Percentiles rank a stretch among this genome's conserved stretches.
Conservation (phyloP, 23 tunicate genomes). For the Ascidia mentula region DNA sequence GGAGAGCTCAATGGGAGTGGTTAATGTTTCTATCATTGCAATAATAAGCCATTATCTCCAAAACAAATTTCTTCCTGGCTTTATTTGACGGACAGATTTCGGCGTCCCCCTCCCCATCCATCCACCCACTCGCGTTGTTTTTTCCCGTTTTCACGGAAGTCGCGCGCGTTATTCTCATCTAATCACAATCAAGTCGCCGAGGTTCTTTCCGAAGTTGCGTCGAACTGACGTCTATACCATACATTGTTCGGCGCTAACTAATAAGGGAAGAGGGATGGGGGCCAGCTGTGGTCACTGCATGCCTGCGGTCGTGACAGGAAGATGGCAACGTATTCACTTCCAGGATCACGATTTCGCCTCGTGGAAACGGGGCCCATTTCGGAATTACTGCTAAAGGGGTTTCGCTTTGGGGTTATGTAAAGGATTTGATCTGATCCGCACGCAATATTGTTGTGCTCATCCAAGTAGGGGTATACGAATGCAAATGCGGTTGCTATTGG, state of each 20-base stretch:
- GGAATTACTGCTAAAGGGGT: background rate
- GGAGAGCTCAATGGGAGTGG: too few relatives aligned
- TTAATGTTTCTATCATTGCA: too few relatives aligned
- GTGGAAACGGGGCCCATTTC: background rate
- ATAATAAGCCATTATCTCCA: too few relatives aligned
- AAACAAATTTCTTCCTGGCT: too few relatives aligned
- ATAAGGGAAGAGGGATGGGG: background rate
- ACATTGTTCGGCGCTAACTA: background rate
- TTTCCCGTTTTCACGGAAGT: constrained; percentile 7
- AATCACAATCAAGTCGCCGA: background rate
- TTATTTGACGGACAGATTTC: too few relatives aligned
- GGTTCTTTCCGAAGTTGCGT: background rate
- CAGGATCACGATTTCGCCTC: constrained; percentile 10
- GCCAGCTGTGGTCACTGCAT: constrained; percentile 1
- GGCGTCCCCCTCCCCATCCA: too few relatives aligned
- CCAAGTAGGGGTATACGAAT: constrained; percentile 2
- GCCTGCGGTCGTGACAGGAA: background rate
- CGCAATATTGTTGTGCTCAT: background rate
- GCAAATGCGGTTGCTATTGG: too few relatives aligned
- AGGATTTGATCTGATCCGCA: background rate
- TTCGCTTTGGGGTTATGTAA: background rate
- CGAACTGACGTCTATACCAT: background rate
- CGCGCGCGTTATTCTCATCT: background rate
- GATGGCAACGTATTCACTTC: background rate
- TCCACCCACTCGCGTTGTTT: background rate